Evolutionary conservation across 2,888 invertebrate species (phyloP), one percentile per base, ranked within the genome.

Genomic region (Hedychridium roseum): DNA sequence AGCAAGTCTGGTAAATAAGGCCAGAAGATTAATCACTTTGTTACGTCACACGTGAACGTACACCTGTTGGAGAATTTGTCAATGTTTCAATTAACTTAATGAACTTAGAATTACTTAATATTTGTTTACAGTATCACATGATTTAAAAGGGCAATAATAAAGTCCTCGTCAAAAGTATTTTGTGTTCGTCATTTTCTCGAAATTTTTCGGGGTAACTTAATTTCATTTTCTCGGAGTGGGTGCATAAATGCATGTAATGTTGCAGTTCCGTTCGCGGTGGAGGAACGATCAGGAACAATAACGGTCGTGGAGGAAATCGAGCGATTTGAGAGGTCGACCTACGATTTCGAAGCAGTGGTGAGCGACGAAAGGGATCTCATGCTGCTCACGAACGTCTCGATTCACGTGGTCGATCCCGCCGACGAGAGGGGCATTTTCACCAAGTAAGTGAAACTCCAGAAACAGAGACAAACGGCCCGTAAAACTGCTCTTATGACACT

Each of bases 241-340:
- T 60, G 56, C 60, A 57, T 61, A 53, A 48, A 45, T 21, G 2
- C 30, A 43, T 44, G 43, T 15, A 30, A 43, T 65, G n/a, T n/a
- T 64, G 50, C 78, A 90, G 93, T 93, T n/a, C 94, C 94, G 2
- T 94, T 94, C 79, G 93, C 91, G 2, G 91, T 94, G 16, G 94
- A 94, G 80, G 92, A 94, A 74, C 83, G 88, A 50, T 90, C 92
- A 0, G 94, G 94, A 2, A 90, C 91, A 0, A 92, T 94, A 35
- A 92, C 92, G 1, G 91, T 94, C 0, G 88, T 92, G 45, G 86
- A 91, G 21, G 87, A 88, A 49, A 79, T 92, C 30, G 80, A 85
- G 1, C 88, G 88, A 61, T 92, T 85, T 69, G 83, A 85, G 16
- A 80, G 88, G 21, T 83, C 85, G 2, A 78, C 86, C 26, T 94